Evolutionary conservation across 2,888 invertebrate genomes (phyloP).

Genomic region (Tribolium freemani): DNA sequence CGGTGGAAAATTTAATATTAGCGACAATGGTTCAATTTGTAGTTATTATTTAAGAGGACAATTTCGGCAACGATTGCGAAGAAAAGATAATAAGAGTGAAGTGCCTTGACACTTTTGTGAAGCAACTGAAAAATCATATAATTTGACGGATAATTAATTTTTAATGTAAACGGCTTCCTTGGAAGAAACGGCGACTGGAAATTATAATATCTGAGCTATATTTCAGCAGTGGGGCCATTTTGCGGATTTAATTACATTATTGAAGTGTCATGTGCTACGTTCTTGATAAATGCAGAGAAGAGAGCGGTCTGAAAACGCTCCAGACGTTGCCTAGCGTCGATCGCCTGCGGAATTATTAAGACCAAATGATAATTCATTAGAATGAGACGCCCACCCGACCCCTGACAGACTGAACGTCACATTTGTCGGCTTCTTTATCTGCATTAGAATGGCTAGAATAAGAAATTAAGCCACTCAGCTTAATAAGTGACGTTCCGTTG

Average conservation of each 20-base stretch:
- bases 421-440: constrained; percentile 56
- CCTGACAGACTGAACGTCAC: constrained; percentile 53
- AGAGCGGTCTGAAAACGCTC: constrained; percentile 59
- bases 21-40: constrained; percentile 43
- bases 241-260: constrained; percentile 69
- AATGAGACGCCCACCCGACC: constrained; percentile 51
- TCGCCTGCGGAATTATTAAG: constrained; percentile 62
- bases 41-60: constrained; percentile 36
- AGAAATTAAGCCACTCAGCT: constrained; percentile 57
- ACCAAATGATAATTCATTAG: constrained; percentile 62
- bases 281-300: constrained; percentile 66
- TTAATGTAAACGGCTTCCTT: constrained; percentile 58
- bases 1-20: constrained; percentile 37
- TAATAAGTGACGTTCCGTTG: constrained; percentile 56
- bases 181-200: constrained; percentile 59
- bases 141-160: constrained; percentile 65
- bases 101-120: constrained; percentile 42
- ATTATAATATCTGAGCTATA: constrained; percentile 66
- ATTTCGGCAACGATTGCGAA: constrained; percentile 35
- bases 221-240: constrained; percentile 66
- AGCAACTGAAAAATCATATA: constrained; percentile 56
- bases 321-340: constrained; percentile 60
- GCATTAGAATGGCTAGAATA: constrained; percentile 51
- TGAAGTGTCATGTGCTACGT: constrained; percentile 68
- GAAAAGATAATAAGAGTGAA: constrained; percentile 42